Evolutionary conservation across 2,888 invertebrate genomes (phyloP).

Genomic region (Schrankia costaestrigalis): DNA sequence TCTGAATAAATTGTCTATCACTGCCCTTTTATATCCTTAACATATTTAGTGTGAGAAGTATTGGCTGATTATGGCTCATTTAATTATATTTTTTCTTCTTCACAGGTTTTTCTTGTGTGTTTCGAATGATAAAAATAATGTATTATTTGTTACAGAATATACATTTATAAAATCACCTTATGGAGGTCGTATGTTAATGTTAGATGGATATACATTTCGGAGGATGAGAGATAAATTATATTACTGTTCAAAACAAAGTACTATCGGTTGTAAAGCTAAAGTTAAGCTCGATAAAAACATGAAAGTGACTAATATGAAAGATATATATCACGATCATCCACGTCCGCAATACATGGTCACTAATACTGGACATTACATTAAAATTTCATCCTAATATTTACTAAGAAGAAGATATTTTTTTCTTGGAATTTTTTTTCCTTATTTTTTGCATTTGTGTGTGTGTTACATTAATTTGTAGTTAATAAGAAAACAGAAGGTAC

Average conservation of each 20-base stretch:
- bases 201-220: slow-evolving; percentile 10
- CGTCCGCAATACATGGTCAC: background rate
- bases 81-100: too few species aligned
- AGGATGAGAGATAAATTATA: slow-evolving; percentile 7
- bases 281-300: background rate
- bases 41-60: too few species aligned
- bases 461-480: too few species aligned
- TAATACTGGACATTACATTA: background rate
- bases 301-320: background rate
- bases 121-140: too few species aligned
- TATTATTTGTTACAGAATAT: slow-evolving; percentile 15
- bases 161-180: slow-evolving; percentile 8
- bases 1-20: too few species aligned
- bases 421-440: too few species aligned
- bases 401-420: too few species aligned
- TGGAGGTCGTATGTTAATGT: slow-evolving; percentile 11
- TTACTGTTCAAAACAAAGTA: slow-evolving; percentile 20
- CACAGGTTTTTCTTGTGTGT: too few species aligned
- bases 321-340: background rate
- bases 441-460: too few species aligned
- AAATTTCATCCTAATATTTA: background rate
- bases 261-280: slow-evolving; percentile 11
- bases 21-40: too few species aligned
- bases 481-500: too few species aligned
- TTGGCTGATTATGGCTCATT: too few species aligned